These are phyloP conservation scores for Scolopax bukidnonensis DNA, from an alignment of 2,797 vertebrate species.

Conservation along the genomic window DNA sequence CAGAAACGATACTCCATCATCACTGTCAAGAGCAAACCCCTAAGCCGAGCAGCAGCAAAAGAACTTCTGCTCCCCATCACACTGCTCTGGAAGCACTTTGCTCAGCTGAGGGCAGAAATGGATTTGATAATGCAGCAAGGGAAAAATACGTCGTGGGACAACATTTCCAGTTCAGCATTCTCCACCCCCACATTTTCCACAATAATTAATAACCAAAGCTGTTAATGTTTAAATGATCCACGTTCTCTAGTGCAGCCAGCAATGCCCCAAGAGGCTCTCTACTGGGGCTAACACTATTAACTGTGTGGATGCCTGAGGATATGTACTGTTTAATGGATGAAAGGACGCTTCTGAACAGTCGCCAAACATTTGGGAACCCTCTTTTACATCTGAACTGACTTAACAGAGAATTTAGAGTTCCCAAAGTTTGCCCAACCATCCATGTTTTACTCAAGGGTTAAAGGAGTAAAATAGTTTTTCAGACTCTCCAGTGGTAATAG, in stretches of 20 bases:
- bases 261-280: constrained; percentile 12
- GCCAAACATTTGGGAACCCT: not conserved
- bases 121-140: not conserved
- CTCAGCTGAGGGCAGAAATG: constrained; percentile 10
- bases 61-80: not conserved
- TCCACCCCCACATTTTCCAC: constrained; percentile 14
- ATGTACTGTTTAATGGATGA: not conserved
- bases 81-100: not conserved
- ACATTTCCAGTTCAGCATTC: constrained; percentile 6
- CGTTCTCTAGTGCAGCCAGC: not conserved
- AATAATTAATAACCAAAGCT: constrained; percentile 60
- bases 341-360: not conserved
- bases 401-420: not conserved
- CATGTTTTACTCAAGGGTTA: not conserved
- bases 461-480: not conserved
- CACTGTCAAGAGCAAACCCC: not conserved
- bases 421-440: accelerated
- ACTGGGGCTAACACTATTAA: not conserved
- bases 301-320: constrained; percentile 20
- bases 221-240: constrained; percentile 51
- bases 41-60: not conserved
- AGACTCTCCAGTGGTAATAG: not conserved
- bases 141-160: not conserved
- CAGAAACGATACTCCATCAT: not conserved
- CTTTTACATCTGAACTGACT: not conserved